Percentiles rank a stretch among this genome's conserved stretches.
Evolutionary conservation across 2,797 vertebrate species (phyloP).

Genomic region (Allobates femoralis): DNA sequence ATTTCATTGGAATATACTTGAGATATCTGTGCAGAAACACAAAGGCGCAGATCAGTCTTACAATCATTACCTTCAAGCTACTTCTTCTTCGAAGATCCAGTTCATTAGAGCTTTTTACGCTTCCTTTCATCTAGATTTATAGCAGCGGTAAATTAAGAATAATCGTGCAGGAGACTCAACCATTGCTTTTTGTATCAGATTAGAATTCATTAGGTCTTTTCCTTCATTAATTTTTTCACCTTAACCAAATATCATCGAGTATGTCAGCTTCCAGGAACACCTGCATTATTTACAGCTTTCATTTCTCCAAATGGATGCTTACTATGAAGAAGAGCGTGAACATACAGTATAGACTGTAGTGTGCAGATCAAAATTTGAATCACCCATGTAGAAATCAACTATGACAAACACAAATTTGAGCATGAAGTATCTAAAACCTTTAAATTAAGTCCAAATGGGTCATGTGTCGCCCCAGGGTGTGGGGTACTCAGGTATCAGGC

Average conservation of each 20-base stretch:
- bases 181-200: slow-evolving; percentile 18
- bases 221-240: slow-evolving; percentile 35
- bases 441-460: too few species aligned
- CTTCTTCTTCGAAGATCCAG: slow-evolving; percentile 48
- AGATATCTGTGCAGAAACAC: slow-evolving; percentile 28
- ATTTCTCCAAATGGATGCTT: neutral
- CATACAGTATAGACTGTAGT: neutral
- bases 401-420: too few species aligned
- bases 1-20: slow-evolving; percentile 39
- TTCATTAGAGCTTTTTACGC: slow-evolving; percentile 58
- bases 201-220: slow-evolving; percentile 41
- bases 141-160: slow-evolving; percentile 49
- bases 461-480: too few species aligned
- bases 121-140: slow-evolving; percentile 60
- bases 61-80: slow-evolving; percentile 49
- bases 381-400: too few species aligned
- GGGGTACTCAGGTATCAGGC: too few species aligned
- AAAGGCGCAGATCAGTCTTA: slow-evolving; percentile 49
- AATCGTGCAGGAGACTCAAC: slow-evolving; percentile 30
- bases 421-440: too few species aligned
- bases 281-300: slow-evolving; percentile 16
- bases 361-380: too few species aligned
- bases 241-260: slow-evolving; percentile 42
- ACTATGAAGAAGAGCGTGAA: neutral
- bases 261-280: neutral